Evolutionary conservation across 2,888 invertebrate species (phyloP).

Genomic region (Xylophagus ater): DNA sequence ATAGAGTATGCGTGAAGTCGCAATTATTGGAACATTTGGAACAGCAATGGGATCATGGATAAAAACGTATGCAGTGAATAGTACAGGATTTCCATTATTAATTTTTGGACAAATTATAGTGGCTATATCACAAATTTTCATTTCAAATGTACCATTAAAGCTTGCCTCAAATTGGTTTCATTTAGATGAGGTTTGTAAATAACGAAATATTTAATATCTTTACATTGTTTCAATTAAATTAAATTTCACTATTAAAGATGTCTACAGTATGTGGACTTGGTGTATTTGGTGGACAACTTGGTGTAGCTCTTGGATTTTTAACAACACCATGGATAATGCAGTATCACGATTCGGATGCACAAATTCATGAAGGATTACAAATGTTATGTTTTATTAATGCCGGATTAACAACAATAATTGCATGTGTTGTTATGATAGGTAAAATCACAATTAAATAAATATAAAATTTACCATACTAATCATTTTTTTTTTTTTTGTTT

Average conservation of each 20-base stretch:
- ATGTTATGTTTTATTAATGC: constrained; percentile 29
- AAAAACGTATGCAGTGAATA: constrained; percentile 48
- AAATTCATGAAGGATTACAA: constrained; percentile 38
- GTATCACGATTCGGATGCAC: constrained; percentile 38
- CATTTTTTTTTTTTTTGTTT: no score
- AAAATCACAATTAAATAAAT: no score
- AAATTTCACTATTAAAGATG: constrained; percentile 19
- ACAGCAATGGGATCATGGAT: constrained; percentile 50
- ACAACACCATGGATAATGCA: constrained; percentile 49
- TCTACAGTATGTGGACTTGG: constrained; percentile 61
- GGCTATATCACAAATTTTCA: constrained; percentile 49
- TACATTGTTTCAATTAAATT: constrained; percentile 1
- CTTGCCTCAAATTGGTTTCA: constrained; percentile 62
- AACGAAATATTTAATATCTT: background rate
- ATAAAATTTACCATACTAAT: constrained; percentile 8
- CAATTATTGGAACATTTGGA: constrained; percentile 43
- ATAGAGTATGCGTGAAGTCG: constrained; percentile 44
- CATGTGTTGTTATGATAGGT: constrained; percentile 45
- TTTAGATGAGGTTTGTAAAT: constrained; percentile 42
- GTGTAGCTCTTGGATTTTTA: constrained; percentile 58
- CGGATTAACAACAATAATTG: constrained; percentile 43
- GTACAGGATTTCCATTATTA: constrained; percentile 49
- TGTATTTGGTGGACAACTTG: constrained; percentile 62
- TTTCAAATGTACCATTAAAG: constrained; percentile 53
- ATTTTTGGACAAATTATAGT: constrained; percentile 49